These are phyloP conservation scores for Apodemia zela DNA, from an alignment of 2,888 invertebrate species.

Conservation along the genomic window DNA sequence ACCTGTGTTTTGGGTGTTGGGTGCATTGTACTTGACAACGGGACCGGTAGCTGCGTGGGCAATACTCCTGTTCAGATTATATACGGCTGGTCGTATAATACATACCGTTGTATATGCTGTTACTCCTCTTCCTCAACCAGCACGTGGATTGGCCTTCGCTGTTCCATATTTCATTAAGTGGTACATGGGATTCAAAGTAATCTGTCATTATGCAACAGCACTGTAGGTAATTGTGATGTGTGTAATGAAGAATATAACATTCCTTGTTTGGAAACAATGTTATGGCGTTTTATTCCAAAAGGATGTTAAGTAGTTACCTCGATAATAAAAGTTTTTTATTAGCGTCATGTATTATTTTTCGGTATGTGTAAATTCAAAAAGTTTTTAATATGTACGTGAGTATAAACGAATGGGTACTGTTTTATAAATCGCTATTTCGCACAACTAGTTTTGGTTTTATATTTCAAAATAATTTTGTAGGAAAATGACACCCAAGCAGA, in stretches of 20 bases:
- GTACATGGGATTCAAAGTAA: slow-evolving; percentile 58
- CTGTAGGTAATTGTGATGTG: slow-evolving; percentile 20
- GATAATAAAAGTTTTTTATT: too few relatives aligned
- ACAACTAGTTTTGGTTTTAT: too few relatives aligned
- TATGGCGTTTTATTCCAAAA: too few relatives aligned
- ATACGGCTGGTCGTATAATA: slow-evolving; percentile 66
- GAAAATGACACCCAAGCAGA: too few relatives aligned
- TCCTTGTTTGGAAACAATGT: neutral
- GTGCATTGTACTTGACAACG: slow-evolving; percentile 73
- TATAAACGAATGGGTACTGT: too few relatives aligned
- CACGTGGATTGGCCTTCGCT: slow-evolving; percentile 50
- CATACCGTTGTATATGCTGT: slow-evolving; percentile 84
- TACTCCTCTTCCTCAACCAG: slow-evolving; percentile 81
- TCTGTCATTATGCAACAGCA: slow-evolving; percentile 37
- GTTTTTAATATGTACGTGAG: too few relatives aligned
- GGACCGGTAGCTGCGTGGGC: slow-evolving; percentile 52
- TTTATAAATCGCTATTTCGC: too few relatives aligned
- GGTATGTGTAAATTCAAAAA: too few relatives aligned
- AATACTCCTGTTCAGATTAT: slow-evolving; percentile 50
- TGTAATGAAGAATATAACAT: neutral
- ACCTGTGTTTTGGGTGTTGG: slow-evolving; percentile 78
- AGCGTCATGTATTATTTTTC: too few relatives aligned
- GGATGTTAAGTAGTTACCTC: too few relatives aligned
- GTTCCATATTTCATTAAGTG: slow-evolving; percentile 47
- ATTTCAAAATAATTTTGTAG: too few relatives aligned